Evolutionary conservation across 2,888 invertebrate species (phyloP), one percentile per base, ranked within the genome.

Genomic region (Xestia c-nigrum): DNA sequence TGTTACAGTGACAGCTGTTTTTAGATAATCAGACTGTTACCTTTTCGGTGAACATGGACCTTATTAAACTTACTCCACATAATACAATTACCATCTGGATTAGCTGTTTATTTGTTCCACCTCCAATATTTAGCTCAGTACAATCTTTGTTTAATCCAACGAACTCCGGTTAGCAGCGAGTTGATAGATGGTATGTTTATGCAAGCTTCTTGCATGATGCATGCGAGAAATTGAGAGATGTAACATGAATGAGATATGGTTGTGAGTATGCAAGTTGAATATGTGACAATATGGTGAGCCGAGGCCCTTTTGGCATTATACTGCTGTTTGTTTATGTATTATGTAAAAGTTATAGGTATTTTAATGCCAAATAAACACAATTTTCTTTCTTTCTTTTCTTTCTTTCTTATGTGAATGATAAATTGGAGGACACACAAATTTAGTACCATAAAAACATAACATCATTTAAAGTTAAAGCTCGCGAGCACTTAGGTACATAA

Each of bases 111-210:
- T 57, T 57, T 24, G 38, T 10, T 4, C 55, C 10, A 46, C 38
- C 10, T 57, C 19, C 2, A 21, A 24, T 81, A 52, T 67, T 52
- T 50, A 83, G 40, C 1, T 1, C 7, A 31, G 21, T 16, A 40
- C 16, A 19, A 24, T 69, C 64, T 78, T 68, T 67, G 52, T 61
- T 78, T 67, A 81, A 78, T 73, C 46, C 63, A 80, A 47, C 52
- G 50, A 59, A 65, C n/a, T 57, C n/a, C n/a, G 40, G 59, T n/a
- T 63, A 46, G 63, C 43, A 71, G 38, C 55, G 61, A 66, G 16
- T 31, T 74, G 73, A 84, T 74, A 46, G 2, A 83, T 79, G 80
- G 21, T 40, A 24, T 71, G 59, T 83, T 83, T 83, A 81, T 72
- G 69, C 59, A 57, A 65, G 50, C n/a, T 55, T 66, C 38, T 76